These are phyloP conservation scores for Eurois occulta DNA, from an alignment of 2,888 invertebrate genomes.

Conservation along the genomic window DNA sequence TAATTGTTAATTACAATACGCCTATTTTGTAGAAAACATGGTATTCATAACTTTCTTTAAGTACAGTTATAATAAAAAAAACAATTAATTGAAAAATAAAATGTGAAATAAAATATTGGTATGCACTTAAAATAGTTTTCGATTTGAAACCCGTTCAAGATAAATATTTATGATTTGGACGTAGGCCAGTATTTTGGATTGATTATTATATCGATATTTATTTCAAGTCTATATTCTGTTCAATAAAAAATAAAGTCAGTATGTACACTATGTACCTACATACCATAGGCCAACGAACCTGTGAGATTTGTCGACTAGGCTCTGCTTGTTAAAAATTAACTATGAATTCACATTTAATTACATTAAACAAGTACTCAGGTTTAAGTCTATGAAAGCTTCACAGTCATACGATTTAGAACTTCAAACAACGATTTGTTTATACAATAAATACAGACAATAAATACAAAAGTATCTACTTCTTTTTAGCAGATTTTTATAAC, in stretches of 20 bases:
- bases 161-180: conserved; percentile 71
- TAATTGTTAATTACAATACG: conserved; percentile 32
- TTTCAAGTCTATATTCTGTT: conserved; percentile 65
- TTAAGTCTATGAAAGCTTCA: background rate
- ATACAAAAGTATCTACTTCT: background rate
- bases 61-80: background rate
- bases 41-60: conserved; percentile 12
- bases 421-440: background rate
- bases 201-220: conserved; percentile 65
- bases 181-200: conserved; percentile 70
- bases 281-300: background rate
- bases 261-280: background rate
- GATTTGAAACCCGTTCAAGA: conserved; percentile 63
- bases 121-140: conserved; percentile 46
- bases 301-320: background rate
- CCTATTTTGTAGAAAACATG: conserved; percentile 8
- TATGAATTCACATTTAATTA: conserved; percentile 16
- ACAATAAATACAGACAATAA: too few species aligned
- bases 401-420: background rate
- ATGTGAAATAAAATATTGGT: conserved; percentile 27
- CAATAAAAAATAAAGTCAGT: conserved; percentile 40
- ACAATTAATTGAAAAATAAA: background rate
- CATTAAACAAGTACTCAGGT: background rate
- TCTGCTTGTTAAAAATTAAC: background rate
- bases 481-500: background rate